A percentile compares a stretch with the other conserved stretches of the same genome.
Evolutionary conservation across 2,888 invertebrate species (phyloP).

Genomic region (Didymodactylos carnosus): DNA sequence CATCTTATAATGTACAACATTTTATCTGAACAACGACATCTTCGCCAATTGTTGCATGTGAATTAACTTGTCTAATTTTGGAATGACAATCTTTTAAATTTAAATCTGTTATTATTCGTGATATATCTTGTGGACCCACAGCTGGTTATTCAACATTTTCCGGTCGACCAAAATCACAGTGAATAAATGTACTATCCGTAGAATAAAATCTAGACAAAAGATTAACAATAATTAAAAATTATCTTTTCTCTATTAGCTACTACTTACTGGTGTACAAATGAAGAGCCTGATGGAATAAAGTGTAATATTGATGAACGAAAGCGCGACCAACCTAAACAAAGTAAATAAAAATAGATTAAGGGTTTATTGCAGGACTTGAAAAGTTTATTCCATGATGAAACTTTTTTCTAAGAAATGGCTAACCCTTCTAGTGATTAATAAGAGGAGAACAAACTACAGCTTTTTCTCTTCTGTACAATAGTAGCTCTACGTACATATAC

Average conservation of each 20-base stretch:
- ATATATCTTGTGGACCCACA: slow-evolving; percentile 55
- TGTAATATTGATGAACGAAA: slow-evolving; percentile 97
- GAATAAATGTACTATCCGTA: slow-evolving; percentile 81
- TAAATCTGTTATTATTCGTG: slow-evolving; percentile 76
- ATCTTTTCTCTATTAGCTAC: not conserved
- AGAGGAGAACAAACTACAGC: no score
- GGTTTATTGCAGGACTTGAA: no score
- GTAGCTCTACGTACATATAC: no score
- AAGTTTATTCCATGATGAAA: no score
- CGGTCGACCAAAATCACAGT: slow-evolving; percentile 66
- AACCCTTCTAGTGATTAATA: no score
- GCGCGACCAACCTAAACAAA: slow-evolving; percentile 67
- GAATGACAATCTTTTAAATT: slow-evolving; percentile 91
- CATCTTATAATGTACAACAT: slow-evolving; percentile 2
- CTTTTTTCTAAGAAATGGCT: no score
- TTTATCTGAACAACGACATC: slow-evolving; percentile 81
- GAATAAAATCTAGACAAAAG: slow-evolving; percentile 60
- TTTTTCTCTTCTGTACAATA: no score
- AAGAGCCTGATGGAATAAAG: slow-evolving; percentile 45
- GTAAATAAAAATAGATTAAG: no score
- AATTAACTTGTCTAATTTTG: slow-evolving; percentile 87
- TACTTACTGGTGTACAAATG: slow-evolving; percentile 1
- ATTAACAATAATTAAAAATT: not conserved
- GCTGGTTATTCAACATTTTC: slow-evolving; percentile 42
- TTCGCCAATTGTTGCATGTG: slow-evolving; percentile 73